A percentile compares a stretch with the other conserved stretches of the same genome.
phyloP scores from a whole-genome alignment of 64 coral and sea anemone species.

The Cladopsammia gracilis region DNA sequence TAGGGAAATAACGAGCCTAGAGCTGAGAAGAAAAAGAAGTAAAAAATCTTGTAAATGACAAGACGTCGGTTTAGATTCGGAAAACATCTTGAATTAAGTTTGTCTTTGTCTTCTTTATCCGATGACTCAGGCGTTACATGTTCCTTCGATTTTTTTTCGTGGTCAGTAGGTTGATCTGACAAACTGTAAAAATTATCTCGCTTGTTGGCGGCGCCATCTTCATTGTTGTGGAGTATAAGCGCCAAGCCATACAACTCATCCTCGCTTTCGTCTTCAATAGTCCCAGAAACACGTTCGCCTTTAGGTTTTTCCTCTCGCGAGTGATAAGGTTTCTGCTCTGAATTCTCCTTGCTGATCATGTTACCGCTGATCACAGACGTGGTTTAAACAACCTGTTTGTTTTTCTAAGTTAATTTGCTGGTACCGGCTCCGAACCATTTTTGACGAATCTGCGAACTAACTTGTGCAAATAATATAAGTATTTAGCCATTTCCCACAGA shows the following conservation, averaged over 20 bases:
- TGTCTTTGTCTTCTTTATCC: background rate
- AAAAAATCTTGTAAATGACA: constrained; percentile 89
- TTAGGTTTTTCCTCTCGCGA: background rate
- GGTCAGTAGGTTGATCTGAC: background rate
- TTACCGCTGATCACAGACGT: background rate
- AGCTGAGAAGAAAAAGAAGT: constrained; percentile 94
- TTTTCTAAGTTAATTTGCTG: background rate
- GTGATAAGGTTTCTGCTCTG: background rate
- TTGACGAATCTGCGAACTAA: background rate
- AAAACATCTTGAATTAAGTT: constrained; percentile 47
- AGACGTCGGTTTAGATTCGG: constrained; percentile 61
- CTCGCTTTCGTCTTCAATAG: background rate
- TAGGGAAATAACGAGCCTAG: constrained; percentile 91
- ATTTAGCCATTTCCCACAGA: background rate
- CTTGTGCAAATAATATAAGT: background rate
- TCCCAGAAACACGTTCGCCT: no score
- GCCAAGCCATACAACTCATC: constrained; percentile 27
- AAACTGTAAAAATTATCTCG: background rate
- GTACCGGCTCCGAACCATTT: background rate
- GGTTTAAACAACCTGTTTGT: background rate
- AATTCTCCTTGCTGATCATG: background rate
- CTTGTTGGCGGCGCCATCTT: background rate
- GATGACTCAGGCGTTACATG: background rate
- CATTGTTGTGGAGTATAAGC: background rate
- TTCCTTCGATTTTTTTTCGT: background rate